Conservation (phyloP, 2,113 vertebrate species). For the Cynopterus brachyotis region DNA sequence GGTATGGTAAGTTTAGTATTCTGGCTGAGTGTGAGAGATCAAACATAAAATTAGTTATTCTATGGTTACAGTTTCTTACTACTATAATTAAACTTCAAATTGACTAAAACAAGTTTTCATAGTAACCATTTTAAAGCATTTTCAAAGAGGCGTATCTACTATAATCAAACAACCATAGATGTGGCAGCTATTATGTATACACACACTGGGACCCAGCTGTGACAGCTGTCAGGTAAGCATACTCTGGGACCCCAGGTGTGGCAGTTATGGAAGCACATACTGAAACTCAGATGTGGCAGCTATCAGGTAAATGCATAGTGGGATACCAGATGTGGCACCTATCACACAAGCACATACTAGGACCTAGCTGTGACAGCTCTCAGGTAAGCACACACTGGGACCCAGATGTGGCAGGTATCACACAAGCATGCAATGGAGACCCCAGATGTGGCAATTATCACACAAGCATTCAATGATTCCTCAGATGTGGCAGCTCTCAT, state of each 20-base stretch:
- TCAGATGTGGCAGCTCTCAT: not conserved
- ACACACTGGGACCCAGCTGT: not conserved
- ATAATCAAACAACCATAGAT: not conserved
- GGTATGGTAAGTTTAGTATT: slow-evolving; percentile 20
- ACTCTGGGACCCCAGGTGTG: not conserved
- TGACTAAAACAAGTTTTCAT: slow-evolving; percentile 19
- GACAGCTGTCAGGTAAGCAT: not conserved
- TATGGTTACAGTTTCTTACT: slow-evolving; percentile 65
- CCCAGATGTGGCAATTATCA: not conserved
- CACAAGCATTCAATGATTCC: too few species aligned
- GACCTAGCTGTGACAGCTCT: too few species aligned
- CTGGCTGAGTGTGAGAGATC: slow-evolving; percentile 32
- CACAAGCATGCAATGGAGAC: too few species aligned
- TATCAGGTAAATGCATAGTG: not conserved
- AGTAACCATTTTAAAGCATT: slow-evolving; percentile 40
- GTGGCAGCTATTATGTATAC: not conserved
- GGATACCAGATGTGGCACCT: not conserved
- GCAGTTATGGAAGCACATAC: not conserved
- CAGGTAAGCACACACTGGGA: not conserved
- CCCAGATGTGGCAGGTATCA: not conserved
- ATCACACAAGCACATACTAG: not conserved
- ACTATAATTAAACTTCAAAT: slow-evolving; percentile 59
- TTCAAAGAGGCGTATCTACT: slow-evolving; percentile 33
- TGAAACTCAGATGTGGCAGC: not conserved
- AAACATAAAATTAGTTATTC: slow-evolving; percentile 64